A percentile compares a stretch with the other conserved stretches of the same genome.
Evolutionary conservation across 2,113 vertebrate genomes (phyloP).

Genomic region (Petaurus breviceps): DNA sequence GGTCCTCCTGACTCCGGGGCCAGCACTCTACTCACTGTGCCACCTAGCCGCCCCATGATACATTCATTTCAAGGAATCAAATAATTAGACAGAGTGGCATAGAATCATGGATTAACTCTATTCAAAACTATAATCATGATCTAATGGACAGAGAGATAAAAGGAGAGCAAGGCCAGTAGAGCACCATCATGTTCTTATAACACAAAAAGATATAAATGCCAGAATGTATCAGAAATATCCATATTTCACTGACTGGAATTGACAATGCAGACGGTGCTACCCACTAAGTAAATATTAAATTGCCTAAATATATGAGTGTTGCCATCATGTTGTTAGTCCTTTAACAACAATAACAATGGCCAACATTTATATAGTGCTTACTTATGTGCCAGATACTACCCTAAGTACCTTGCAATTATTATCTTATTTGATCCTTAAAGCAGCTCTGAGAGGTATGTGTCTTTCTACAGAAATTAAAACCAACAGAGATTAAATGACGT

Average conservation of each 20-base stretch:
- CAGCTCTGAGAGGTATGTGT: not conserved
- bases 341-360: not conserved
- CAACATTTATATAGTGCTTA: not conserved
- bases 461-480: not conserved
- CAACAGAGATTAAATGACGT: not conserved
- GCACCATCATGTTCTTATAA: not conserved
- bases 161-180: not conserved
- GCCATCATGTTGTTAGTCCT: not conserved
- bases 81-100: not conserved
- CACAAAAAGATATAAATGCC: not conserved
- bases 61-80: not conserved
- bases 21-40: too few species aligned
- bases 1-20: too few species aligned
- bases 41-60: too few species aligned
- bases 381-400: not conserved
- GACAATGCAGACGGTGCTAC: not conserved
- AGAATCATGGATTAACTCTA: not conserved
- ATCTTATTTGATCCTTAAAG: not conserved
- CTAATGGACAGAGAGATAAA: not conserved
- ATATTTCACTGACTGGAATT: not conserved
- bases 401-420: not conserved
- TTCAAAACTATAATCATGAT: not conserved
- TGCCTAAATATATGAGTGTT: not conserved
- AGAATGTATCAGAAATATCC: not conserved
- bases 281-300: not conserved